Percentiles rank a stretch among this genome's conserved stretches.
Evolutionary conservation across 2,888 invertebrate genomes (phyloP).

Genomic region (Synergus japonicus): DNA sequence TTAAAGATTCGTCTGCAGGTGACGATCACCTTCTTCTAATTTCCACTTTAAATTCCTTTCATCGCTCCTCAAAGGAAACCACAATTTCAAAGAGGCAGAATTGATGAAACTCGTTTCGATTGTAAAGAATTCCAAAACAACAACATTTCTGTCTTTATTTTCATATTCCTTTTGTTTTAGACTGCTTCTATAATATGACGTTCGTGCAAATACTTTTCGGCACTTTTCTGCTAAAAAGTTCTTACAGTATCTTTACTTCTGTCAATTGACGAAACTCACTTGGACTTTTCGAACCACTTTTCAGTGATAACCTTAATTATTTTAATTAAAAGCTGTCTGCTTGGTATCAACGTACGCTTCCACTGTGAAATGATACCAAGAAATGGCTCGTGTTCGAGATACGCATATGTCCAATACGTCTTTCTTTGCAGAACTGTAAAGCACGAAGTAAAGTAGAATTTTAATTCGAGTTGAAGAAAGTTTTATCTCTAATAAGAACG

Average conservation of each 20-base stretch:
- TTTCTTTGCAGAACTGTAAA: conserved; percentile 27
- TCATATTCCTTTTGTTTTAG: neutral
- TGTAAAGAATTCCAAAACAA: neutral
- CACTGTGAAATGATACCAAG: conserved; percentile 45
- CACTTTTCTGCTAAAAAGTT: neutral
- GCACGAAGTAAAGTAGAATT: conserved; percentile 41
- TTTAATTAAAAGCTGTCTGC: conserved; percentile 65
- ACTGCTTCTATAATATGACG: neutral
- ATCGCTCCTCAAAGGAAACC: conserved; percentile 26
- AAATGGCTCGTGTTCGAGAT: conserved; percentile 48
- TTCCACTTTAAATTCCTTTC: conserved; percentile 47
- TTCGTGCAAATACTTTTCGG: neutral
- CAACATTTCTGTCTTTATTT: neutral
- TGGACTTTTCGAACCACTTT: conserved; percentile 7
- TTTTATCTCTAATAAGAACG: neutral
- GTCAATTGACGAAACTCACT: neutral
- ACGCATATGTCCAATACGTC: conserved; percentile 35
- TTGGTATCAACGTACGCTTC: conserved; percentile 49
- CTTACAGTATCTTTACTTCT: neutral
- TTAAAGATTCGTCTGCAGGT: conserved; percentile 62
- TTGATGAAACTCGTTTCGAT: conserved; percentile 16
- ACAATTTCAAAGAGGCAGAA: conserved; percentile 9
- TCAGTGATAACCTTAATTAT: conserved; percentile 58
- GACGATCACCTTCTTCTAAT: conserved; percentile 53
- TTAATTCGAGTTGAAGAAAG: neutral